Base-by-base conservation (phyloP, 92 coral and sea anemone genomes). In the Porites cylindrica region DNA sequence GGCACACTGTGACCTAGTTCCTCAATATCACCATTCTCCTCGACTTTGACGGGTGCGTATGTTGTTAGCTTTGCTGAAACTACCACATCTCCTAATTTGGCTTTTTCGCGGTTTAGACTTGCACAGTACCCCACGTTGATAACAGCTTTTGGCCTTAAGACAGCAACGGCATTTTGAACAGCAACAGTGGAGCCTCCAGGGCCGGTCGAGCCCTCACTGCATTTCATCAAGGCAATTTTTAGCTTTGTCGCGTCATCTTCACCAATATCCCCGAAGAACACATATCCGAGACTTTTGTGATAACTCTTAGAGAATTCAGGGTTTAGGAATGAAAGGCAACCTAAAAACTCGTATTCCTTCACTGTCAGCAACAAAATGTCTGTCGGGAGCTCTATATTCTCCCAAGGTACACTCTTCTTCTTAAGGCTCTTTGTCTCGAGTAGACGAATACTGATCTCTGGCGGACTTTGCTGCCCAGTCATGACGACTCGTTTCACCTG, bases 191-290 rank as follows among this genome's bases (percentile, higher is more conserved):
- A 62, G 18, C 66, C 66, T 62, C 20, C 20, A n/a, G 66, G n/a
- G n/a, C 17, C 11, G 23, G 66, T 5, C 8, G 66, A 62, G 1
- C 66, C 66, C 1, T 0, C 19, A 62, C 1, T 62, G 17, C 77
- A 72, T 72, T 72, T 14, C 43, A 72, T 43, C 51, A 29, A 12
- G 51, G 77, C 77, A 72, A 72, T 51, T 8, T 72, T 72, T 7
- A 4, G 66, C 66, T 62, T 62, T 1, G 21, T 1, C 8, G 0
- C 20, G 18, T 5, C 66, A 62, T 62, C 18, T 62, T 18, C 66
- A 14, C 66, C 66, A 7, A 62, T 62, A 17, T 62, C 10, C 66
- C 66, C 66, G 18, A 62, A 62, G 66, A 0, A 62, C 66, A 62
- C 66, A 14, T 0, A 62, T 18, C 66, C 66, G 0, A 62, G 66